Base-by-base conservation (phyloP, 2,888 invertebrate species). In the Lasiommata megera region DNA sequence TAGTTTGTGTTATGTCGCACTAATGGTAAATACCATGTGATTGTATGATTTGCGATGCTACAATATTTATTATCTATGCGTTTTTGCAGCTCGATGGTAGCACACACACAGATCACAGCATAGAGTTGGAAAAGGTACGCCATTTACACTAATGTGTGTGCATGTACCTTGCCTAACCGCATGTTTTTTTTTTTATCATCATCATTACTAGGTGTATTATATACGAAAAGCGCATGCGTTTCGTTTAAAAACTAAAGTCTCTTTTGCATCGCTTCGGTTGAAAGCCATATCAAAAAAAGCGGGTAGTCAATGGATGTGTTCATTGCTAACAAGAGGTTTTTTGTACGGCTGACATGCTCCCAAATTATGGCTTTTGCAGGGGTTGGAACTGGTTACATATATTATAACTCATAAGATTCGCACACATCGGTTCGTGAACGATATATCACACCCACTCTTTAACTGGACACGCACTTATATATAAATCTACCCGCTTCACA, bases 91-190 rank as follows among this genome's bases (percentile, higher is more conserved):
- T 85, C 90, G 87, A 85, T 89, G 90, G 80, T 88, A 88, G 80
- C 82, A 83, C 88, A 84, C 89, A 88, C 84, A 80, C 86, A 73
- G 84, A 85, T 81, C 88, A 82, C 89, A 82, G 79, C 90, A 84
- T 91, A 89, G 91, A 91, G 85, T 85, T 90, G 88, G 91, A 91
- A 88, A 91, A 91, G 91, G 91, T 91, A 91, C 89, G 88, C 86
- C 75, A 71, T 78, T 78, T 84, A 82, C 80, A 80, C 78, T 87
- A 11, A 82, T 50, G 80, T 60, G 76, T 82, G 84, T 85, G 84
- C 69, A 74, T 66, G 68, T 77, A 73, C 72, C 65, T 71, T 62
- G 67, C 70, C 69, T 74, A 70, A 67, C 69, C 73, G 74, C 74
- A 77, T 77, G 75, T 18, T 28, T 44, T 46, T 44, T 36, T 31